These are phyloP conservation scores for Tupiocoris notatus DNA, from an alignment of 2,888 invertebrate species.

Conservation along the genomic window DNA sequence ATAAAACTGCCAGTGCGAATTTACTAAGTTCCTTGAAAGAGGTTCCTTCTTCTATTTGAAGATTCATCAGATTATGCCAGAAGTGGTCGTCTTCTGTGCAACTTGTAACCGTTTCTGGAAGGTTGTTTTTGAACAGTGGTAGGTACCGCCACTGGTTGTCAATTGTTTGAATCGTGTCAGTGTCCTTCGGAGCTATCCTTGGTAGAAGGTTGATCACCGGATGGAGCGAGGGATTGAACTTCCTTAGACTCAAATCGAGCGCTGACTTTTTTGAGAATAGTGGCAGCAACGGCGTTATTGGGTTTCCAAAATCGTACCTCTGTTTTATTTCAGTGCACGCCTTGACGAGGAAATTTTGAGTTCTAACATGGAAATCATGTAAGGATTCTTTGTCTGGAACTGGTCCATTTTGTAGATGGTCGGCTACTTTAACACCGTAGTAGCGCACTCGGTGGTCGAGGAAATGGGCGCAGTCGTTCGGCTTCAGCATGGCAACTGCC, in stretches of 20 bases:
- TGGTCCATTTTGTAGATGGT: not conserved
- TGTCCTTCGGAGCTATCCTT: not conserved
- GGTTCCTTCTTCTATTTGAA: no score
- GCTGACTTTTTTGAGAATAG: not conserved
- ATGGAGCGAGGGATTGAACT: conserved; percentile 4
- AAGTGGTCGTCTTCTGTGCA: no score
- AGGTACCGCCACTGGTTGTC: conserved; percentile 9
- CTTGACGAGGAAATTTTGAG: conserved; percentile 12
- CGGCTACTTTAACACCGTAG: not conserved
- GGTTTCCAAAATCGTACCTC: conserved; percentile 1
- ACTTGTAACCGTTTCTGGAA: no score
- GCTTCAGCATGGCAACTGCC: not conserved
- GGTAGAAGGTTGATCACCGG: not conserved
- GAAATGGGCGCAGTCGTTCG: not conserved
- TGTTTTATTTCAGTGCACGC: conserved; percentile 11
- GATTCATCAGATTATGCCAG: no score
- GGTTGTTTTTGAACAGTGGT: no score
- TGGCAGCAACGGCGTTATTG: not conserved
- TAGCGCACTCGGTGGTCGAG: not conserved
- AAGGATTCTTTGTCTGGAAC: not conserved
- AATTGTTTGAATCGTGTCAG: not conserved
- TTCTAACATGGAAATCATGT: conserved; percentile 5
- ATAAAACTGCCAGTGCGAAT: no score
- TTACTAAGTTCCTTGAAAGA: no score
- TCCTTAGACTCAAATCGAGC: not conserved